Percentiles rank a stretch among this genome's conserved stretches.
Evolutionary conservation across 2,888 invertebrate genomes (phyloP).

Genomic region (Thymelicus lineola): DNA sequence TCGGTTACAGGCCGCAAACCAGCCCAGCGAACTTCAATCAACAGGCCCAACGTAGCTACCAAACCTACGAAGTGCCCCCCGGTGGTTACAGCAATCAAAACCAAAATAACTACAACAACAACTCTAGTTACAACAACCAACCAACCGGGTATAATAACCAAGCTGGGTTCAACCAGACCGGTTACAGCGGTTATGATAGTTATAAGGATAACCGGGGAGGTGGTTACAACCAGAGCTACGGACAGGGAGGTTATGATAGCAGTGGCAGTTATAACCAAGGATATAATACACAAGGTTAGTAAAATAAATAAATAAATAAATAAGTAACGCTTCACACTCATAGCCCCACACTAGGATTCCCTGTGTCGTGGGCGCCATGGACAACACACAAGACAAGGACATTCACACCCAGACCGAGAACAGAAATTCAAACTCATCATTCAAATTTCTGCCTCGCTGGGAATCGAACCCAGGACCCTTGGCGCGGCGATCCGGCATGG

Average conservation of each 20-base stretch:
- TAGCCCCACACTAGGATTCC: no score
- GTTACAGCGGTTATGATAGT: conserved; percentile 38
- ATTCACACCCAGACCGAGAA: no score
- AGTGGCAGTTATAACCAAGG: conserved; percentile 46
- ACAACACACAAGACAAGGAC: no score
- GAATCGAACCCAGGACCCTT: no score
- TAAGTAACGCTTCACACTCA: no score
- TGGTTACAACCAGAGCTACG: conserved; percentile 37
- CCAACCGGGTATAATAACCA: conserved; percentile 33
- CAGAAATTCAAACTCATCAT: no score
- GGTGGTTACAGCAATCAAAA: conserved; percentile 60
- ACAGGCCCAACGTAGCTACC: conserved; percentile 58
- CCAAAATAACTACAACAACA: conserved; percentile 34
- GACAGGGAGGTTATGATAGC: conserved; percentile 47
- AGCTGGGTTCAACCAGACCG: conserved; percentile 36
- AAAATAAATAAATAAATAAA: no score
- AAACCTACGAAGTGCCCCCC: conserved; percentile 69
- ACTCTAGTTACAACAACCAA: conserved; percentile 41
- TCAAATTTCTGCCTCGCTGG: no score
- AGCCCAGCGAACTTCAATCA: conserved; percentile 55
- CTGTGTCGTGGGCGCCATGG: no score
- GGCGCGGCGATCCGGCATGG: no score
- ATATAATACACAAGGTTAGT: conserved; percentile 21
- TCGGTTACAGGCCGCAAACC: conserved; percentile 60
- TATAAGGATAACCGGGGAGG: background rate